Evolutionary conservation across 1,140 invertebrate species (phyloP), one percentile per base, ranked within the genome.

Genomic region (Artemia franciscana): DNA sequence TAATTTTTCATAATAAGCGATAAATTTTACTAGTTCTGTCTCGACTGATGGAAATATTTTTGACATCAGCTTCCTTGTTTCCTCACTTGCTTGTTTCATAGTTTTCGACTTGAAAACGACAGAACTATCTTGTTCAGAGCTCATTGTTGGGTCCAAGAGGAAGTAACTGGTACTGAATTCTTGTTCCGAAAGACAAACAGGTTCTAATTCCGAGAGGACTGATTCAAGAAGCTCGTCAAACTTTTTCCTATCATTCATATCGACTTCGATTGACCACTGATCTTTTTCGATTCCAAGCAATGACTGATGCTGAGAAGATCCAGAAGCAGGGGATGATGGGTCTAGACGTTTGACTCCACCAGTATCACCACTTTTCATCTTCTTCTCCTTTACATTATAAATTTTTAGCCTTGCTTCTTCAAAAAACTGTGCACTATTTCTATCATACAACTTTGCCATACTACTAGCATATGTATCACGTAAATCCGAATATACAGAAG

Each of bases 121-220:
- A 18, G 24, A 26, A 81, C 77, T 71, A 78, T 79, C 7, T 5
- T 61, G 27, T 15, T 27, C 26, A 60, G n/a, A 28, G 21, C 21
- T 27, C 51, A 61, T 58, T 23, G 26, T 60, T 58, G 63, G 21
- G 26, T 90, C 85, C 57, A 96, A 76, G 68, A 92, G 86, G 70
- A 98, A 92, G 75, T 97, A 98, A 27, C 82, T 79, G 9, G 90
- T 83, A 73, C 91, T 96, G 76, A 98, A 98, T 66, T 91, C 84
- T 75, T 98, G 93, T 73, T 98, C 94, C 23, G 85, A 84, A 39
- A 95, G 77, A 72, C 92, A 95, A 64, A 93, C 82, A 24, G 87
- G 88, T 71, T 95, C 91, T 59, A 96, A 77, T 69, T 93, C 85
- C 57, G 83, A 84, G 5, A 97, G 74, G 21, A 92, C 83, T 71